Base-by-base conservation (phyloP, 2,113 vertebrate species). In the Morone chrysops region DNA sequence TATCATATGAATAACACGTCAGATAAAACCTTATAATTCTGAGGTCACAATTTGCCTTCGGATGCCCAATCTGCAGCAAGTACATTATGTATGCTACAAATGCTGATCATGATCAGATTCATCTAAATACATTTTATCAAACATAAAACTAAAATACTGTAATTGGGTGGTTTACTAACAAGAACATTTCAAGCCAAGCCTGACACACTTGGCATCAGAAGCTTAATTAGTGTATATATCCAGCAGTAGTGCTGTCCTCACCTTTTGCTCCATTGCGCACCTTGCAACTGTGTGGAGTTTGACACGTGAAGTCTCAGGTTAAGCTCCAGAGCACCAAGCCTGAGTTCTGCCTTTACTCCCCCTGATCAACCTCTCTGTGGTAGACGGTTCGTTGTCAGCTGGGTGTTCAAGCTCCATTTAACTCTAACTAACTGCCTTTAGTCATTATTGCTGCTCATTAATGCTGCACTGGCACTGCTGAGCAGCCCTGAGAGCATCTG, bases 381-480 rank as follows among this genome's bases (percentile, higher is more conserved):
- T 86, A 48, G 88, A 87, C 12, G 72, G 69, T 68, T 85, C 81
- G 76, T 85, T 92, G 94, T 93, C 94, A 92, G 92, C 89, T 92
- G 81, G 82, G 86, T 90, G 85, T 96, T 95, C 90, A 92, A 87
- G 93, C 88, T 92, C 95, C 93, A 94, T 95, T 95, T 93, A 95
- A 86, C 91, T 90, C 80, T 81, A 91, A 93, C 93, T 90, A 92
- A 92, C 85, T 92, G 83, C 81, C 81, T 83, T 88, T 87, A 87
- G 91, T 93, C 94, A 94, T 95, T 93, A 95, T 90, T 17, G 47
- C 85, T 83, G 70, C 77, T 92, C 90, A 91, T 87, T 92, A 93
- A 89, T 85, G 84, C 84, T 87, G 87, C 80, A 62, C 81, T 81
- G 76, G 78, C 87, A 71, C 76, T 70, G 80, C 83, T 36, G 83